These are phyloP conservation scores for Henricia sp. DNA, from an alignment of 53 echinoderm and acorn worm genomes.

Conservation along the genomic window DNA sequence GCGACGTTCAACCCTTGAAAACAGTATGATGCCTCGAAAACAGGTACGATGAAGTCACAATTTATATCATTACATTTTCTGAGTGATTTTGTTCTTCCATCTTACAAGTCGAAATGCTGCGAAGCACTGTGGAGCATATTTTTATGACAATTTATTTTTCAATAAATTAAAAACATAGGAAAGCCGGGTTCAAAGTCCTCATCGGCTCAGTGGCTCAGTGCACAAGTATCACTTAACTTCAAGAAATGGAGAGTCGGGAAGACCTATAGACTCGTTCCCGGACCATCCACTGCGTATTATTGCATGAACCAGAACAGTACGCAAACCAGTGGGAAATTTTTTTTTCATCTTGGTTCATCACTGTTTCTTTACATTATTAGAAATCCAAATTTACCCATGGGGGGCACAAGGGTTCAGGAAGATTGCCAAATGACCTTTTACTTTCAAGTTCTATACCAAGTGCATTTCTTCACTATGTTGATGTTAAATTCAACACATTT, in stretches of 20 bases:
- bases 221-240: not conserved
- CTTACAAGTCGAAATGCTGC: no score
- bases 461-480: not conserved
- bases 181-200: no score
- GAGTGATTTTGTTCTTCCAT: no score
- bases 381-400: not conserved
- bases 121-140: no score
- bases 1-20: no score
- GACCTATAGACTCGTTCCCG: not conserved
- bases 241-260: not conserved
- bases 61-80: no score
- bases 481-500: constrained; percentile 2
- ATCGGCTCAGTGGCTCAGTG: constrained; percentile 8
- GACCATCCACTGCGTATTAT: constrained; percentile 2
- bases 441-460: constrained; percentile 3
- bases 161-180: no score
- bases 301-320: not conserved
- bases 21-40: no score
- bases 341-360: not conserved
- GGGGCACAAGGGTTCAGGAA: not conserved
- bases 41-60: no score
- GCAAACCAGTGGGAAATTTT: not conserved
- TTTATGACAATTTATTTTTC: no score
- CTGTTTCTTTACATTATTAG: constrained; percentile 3
- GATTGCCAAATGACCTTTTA: not conserved